Evolutionary conservation across 2,888 invertebrate genomes (phyloP), one percentile per base, ranked within the genome.

Genomic region (Listrodromus nycthemerus): DNA sequence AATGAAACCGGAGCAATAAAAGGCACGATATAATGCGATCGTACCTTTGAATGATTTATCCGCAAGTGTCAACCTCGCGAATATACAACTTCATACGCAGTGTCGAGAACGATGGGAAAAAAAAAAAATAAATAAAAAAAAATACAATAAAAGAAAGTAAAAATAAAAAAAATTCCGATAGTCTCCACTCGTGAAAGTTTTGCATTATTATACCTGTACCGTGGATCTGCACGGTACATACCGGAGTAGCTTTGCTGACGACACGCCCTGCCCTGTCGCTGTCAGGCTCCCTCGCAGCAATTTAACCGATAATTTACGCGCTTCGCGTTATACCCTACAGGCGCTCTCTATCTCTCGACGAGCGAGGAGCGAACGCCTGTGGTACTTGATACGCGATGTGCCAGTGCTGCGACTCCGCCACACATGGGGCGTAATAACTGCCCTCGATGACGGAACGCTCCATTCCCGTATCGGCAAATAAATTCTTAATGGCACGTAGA

Each of bases 251-350:
- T 52, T 37, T 13, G 16, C 65, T 33, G 79, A 73, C 52, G 79
- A 79, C 71, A 79, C 71, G 55, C 71, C 71, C 71, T 55, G 55
- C 8, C 7, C 71, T 79, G 79, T 71, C 65, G 65, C 66, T 79
- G 55, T 70, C 79, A 79, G 65, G 79, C 45, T 73, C 79, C 52
- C 65, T 41, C 55, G 52, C 16, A 66, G 52, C 79, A 79, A 79
- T 79, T 79, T 55, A 73, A 66, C 79, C 45, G 71, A 79, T 79
- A 79, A 79, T 79, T 79, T 73, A 79, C 79, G 79, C 79, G 65
- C 65, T 65, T 50, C 52, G 27, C 41, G 77, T 48, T 50, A 50
- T 52, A 70, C 41, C 33, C n/a, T 27, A 67, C 52, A 30, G 37
- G 65, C 27, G 48, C 16, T 16, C 45, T 41, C 73, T 74, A 74